Base-by-base conservation (phyloP, 2,113 vertebrate genomes). In the Microtus montanus region DNA sequence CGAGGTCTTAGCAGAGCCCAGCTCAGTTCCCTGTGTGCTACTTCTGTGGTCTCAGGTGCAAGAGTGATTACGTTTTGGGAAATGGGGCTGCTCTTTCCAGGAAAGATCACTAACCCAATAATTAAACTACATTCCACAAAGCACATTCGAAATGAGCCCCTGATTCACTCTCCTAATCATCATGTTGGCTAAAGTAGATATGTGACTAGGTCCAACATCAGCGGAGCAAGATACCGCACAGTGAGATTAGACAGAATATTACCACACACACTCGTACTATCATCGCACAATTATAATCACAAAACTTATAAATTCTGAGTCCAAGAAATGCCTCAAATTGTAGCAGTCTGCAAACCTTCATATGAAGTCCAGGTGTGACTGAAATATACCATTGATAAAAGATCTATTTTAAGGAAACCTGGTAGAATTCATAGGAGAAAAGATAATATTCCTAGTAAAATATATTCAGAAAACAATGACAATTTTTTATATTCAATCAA, bases 391-490 rank as follows among this genome's bases (percentile, higher is more conserved):
- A 1, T 22, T 24, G 28, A 47, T 78, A 0, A 73, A 79, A 92
- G 7, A 63, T n/a, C 63, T 84, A 30, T 63, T 89, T 90, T 41
- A 80, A 63, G 8, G 11, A 92, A 84, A 71, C 5, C 11, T 95
- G 6, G 0, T 22, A 35, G 83, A 64, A 19, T 47, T 17, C 28
- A 87, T 35, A 93, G 47, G 4, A 90, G 66, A 75, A 84, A 78
- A 5, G 54, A 87, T 73, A 70, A 47, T 77, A 5, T 89, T 96
- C 10, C 24, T 80, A 49, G 24, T 77, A 66, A 93, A 78, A 93
- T 13, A 41, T 70, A n/a, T 64, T 91, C 12, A 44, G 28, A 38
- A 41, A 58, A 68, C 3, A 84, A 30, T 73, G 10, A n/a, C 35
- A n/a, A 13, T 24, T 47, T 80, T 92, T 79, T 30, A 26, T 90